These are phyloP conservation scores for Phoeniculus purpureus DNA, from an alignment of 2,797 vertebrate species.

Conservation along the genomic window DNA sequence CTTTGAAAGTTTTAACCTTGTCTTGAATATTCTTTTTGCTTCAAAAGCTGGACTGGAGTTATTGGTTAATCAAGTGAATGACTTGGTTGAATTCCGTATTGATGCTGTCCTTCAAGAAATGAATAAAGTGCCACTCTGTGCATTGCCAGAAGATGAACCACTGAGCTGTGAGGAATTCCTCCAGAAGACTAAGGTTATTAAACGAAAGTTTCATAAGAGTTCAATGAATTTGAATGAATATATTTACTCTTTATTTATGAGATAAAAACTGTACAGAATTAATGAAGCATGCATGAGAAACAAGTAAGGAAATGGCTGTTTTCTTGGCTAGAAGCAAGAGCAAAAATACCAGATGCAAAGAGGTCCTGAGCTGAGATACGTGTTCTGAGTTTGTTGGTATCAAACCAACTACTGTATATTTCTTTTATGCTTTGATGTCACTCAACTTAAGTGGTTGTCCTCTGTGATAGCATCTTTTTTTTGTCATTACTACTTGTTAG, in stretches of 20 bases:
- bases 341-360: background rate
- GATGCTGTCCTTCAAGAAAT: conserved; percentile 89
- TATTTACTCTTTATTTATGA: background rate
- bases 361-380: background rate
- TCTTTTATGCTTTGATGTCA: background rate
- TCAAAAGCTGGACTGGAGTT: conserved; percentile 86
- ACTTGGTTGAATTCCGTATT: conserved; percentile 92
- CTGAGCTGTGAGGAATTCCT: conserved; percentile 89
- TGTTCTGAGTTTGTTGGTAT: background rate
- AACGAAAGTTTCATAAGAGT: background rate
- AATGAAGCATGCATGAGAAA: background rate
- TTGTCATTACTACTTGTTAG: background rate
- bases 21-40: conserved; percentile 12
- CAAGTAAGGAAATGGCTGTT: background rate
- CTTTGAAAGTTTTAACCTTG: background rate
- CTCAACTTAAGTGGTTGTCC: background rate
- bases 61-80: conserved; percentile 85
- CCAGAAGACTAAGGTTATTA: conserved; percentile 86
- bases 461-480: background rate
- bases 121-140: conserved; percentile 81
- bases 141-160: conserved; percentile 86
- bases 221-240: background rate
- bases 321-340: background rate
- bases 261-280: background rate
- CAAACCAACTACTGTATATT: background rate